Conservation (phyloP, 2,113 vertebrate genomes). For the Corydoras maculifer region DNA sequence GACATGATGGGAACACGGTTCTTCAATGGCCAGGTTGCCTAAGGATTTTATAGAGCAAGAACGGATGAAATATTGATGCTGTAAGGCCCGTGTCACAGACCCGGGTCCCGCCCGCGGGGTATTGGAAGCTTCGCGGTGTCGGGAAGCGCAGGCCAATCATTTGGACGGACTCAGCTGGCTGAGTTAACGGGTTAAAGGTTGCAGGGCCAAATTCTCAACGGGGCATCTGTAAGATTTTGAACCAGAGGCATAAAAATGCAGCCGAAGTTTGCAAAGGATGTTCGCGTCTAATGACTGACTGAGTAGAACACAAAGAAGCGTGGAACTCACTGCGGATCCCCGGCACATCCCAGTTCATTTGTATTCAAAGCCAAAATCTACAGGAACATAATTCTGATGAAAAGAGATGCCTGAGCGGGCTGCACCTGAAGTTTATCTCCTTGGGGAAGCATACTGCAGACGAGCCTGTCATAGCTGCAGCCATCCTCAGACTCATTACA, state of each 20-base stretch:
- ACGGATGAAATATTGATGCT: constrained; percentile 48
- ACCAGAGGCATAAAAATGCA: not conserved
- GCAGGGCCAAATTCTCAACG: constrained; percentile 27
- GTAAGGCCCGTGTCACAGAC: constrained; percentile 35
- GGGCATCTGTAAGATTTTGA: constrained; percentile 22
- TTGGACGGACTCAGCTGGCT: constrained; percentile 25
- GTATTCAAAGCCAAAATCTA: constrained; percentile 23
- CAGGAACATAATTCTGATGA: constrained; percentile 19
- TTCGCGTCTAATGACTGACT: not conserved
- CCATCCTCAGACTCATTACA: constrained; percentile 37
- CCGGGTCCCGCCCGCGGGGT: constrained; percentile 35
- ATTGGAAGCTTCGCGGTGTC: constrained; percentile 48
- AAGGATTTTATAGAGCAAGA: constrained; percentile 34
- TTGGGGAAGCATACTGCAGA: constrained; percentile 26
- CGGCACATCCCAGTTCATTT: constrained; percentile 26
- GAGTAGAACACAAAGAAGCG: not conserved
- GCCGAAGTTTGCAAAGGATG: not conserved
- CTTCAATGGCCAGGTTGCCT: constrained; percentile 10
- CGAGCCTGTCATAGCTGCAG: constrained; percentile 12
- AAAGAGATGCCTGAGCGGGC: constrained; percentile 17
- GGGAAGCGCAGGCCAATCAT: constrained; percentile 46
- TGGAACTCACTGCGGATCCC: not conserved
- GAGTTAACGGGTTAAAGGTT: constrained; percentile 39
- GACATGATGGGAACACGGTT: constrained; percentile 9
- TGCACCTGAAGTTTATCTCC: constrained; percentile 27